Evolutionary conservation across 2,113 vertebrate species (phyloP), one percentile per base, ranked within the genome.

Genomic region (Dipodomys stephensi): DNA sequence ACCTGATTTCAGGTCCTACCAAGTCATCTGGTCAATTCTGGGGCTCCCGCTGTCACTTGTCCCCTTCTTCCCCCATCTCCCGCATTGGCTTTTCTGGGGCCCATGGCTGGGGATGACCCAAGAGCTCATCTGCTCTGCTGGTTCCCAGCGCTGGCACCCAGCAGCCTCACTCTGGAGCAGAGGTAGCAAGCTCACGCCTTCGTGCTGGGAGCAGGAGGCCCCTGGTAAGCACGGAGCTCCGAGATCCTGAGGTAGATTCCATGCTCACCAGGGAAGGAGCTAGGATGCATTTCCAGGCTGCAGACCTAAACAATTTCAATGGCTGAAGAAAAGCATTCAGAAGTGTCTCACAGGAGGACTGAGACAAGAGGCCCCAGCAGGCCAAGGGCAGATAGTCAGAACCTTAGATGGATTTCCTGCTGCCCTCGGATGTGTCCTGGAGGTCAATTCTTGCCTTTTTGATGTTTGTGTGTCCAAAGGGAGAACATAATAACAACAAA

Each of bases 101-200:
- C 13, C 27, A 6, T 13, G 0, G 0, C 57, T 7, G 10, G 46
- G 49, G 35, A 1, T 44, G 6, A 4, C 71, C 35, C 11, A 1
- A 15, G n/a, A 6, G 77, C 53, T 57, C 53, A 13, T 57, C 27
- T 22, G 11, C 25, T 23, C 15, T 1, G 3, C 3, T 9, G 62
- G 1, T 4, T 22, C 35, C 27, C 35, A 8, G 71, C 4, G 35
- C 22, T 3, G 30, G 18, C 6, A 2, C 16, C 4, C 5, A 28
- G 32, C 16, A 4, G 7, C 27, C 0, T 22, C 49, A 10, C 0
- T 8, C 39, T 2, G 30, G 3, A 68, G 0, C 3, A 15, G 16
- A 35, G 30, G 8, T 0, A 12, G 20, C 20, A 6, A 46, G 2
- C 2, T 15, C 27, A 0, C 27, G 23, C 7, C 12, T 3, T 7